phyloP scores from a whole-genome alignment of 2,113 vertebrate species.

The Columba janthina region DNA sequence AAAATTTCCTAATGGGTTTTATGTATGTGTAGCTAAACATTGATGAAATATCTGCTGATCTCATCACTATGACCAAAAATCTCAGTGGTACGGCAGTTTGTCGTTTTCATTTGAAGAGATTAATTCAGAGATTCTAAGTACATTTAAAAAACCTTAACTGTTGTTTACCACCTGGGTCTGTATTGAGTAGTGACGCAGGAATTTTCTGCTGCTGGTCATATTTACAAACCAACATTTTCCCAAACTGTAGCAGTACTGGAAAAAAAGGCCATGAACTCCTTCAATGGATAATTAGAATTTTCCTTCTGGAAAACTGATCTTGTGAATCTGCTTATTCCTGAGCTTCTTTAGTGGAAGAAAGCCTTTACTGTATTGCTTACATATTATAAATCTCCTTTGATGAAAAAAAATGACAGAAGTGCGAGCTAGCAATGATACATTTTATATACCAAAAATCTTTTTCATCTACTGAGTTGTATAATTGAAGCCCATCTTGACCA shows the following conservation, averaged over 20 bases:
- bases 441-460: not conserved
- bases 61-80: not conserved
- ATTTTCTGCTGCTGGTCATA: slow-evolving; percentile 5
- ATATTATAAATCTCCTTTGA: slow-evolving; percentile 10
- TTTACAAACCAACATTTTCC: not conserved
- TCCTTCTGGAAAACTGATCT: slow-evolving; percentile 8
- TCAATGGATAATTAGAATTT: slow-evolving; percentile 14
- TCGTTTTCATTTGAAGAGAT: not conserved
- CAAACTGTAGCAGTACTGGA: not conserved
- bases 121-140: not conserved
- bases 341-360: slow-evolving; percentile 14
- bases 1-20: not conserved
- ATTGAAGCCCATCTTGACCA: not conserved
- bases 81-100: not conserved
- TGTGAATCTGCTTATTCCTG: slow-evolving; percentile 23
- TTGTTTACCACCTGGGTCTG: not conserved
- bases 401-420: not conserved
- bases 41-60: not conserved
- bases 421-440: not conserved
- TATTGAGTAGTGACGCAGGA: not conserved
- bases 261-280: not conserved
- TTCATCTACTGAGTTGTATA: not conserved
- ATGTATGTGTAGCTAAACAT: not conserved
- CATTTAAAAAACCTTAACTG: not conserved
- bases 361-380: not conserved